Percentiles rank a stretch among this genome's conserved stretches.
These are phyloP conservation scores for Lacerta agilis DNA, from an alignment of 2,797 vertebrate genomes.

Conservation along the genomic window DNA sequence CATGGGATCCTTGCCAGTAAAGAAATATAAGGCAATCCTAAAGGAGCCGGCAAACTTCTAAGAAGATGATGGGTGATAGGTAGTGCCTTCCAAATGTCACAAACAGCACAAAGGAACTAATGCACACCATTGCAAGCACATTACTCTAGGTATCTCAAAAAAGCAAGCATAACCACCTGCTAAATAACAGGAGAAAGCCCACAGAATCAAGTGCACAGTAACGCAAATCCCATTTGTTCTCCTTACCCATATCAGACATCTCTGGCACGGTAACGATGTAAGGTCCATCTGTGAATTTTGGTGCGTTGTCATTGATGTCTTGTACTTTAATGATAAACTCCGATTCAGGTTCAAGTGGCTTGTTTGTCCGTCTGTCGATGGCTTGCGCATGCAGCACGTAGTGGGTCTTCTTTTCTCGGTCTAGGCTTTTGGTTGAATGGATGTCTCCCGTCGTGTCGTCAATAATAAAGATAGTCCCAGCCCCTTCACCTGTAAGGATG, in stretches of 20 bases:
- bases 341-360: slow-evolving; percentile 95
- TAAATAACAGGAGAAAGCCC: background rate
- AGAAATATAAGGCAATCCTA: background rate
- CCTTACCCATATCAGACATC: slow-evolving; percentile 98
- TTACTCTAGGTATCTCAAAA: background rate
- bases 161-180: background rate
- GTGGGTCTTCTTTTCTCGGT: slow-evolving; percentile 95
- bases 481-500: slow-evolving; percentile 96
- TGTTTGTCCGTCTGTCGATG: slow-evolving; percentile 92
- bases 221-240: slow-evolving; percentile 22
- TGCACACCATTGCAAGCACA: background rate
- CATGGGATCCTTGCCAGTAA: background rate
- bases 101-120: background rate
- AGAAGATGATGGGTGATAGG: background rate
- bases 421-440: slow-evolving; percentile 95
- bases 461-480: slow-evolving; percentile 96
- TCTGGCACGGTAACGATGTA: slow-evolving; percentile 94
- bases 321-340: slow-evolving; percentile 99
- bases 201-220: background rate
- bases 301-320: slow-evolving; percentile 98
- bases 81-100: too few species aligned
- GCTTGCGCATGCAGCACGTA: slow-evolving; percentile 97
- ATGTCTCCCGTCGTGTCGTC: slow-evolving; percentile 97
- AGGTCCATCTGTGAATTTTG: slow-evolving; percentile 96
- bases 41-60: background rate